Conservation (phyloP, 2,797 vertebrate genomes). For the Heliangelus exortis region DNA sequence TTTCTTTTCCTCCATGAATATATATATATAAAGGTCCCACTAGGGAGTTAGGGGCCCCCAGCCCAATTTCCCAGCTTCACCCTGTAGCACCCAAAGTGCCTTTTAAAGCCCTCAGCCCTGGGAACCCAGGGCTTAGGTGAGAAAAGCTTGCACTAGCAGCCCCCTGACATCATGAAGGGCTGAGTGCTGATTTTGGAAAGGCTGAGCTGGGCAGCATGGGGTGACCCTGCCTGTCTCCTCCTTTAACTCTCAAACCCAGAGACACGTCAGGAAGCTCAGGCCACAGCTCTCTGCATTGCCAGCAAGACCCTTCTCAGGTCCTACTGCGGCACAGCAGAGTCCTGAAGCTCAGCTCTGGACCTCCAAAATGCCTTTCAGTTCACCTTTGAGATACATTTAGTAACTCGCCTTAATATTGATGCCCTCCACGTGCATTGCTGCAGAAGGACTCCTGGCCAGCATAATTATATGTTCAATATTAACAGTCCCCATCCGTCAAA, state of each 20-base stretch:
- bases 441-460: not conserved
- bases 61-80: not conserved
- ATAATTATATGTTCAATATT: slow-evolving; percentile 70
- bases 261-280: not conserved
- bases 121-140: not conserved
- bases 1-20: slow-evolving; percentile 4
- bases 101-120: not conserved
- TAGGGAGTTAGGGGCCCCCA: not conserved
- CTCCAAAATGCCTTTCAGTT: slow-evolving; percentile 45
- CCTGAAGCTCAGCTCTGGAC: not conserved
- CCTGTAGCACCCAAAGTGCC: not conserved
- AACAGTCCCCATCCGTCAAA: slow-evolving; percentile 42
- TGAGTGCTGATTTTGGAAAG: not conserved
- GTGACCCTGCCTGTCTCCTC: not conserved
- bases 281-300: not conserved
- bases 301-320: not conserved
- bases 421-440: not conserved
- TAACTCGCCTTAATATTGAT: slow-evolving; percentile 67
- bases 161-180: not conserved
- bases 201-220: rapidly evolving
- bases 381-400: slow-evolving; percentile 68
- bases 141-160: not conserved
- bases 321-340: rapidly evolving
- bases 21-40: not conserved
- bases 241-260: not conserved